Evolutionary conservation across 1,140 invertebrate genomes (phyloP), one percentile per base, ranked within the genome.

Genomic region (Metopolophium dirhodum): DNA sequence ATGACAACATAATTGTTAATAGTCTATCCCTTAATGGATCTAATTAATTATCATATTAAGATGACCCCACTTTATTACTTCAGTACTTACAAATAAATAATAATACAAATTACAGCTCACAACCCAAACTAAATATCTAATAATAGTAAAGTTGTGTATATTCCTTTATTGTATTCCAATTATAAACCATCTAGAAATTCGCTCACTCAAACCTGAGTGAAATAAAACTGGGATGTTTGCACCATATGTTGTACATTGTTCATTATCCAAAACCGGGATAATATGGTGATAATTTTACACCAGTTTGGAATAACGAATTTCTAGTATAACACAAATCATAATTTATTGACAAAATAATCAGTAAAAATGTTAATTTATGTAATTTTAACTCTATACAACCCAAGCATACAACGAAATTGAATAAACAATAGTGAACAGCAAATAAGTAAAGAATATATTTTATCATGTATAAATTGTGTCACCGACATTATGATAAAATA

Each of bases 401-500:
- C 61, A 68, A 68, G 30, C 30, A 30, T 68, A 37, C 37, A 37
- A 37, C 37, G 4, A 68, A 68, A 4, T 68, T 3, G n/a, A 68
- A n/a, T 14, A 68, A n/a, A 68, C 23, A 26, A 14, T 11, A 4
- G 4, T 77, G 6, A 77, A n/a, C 14, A 77, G n/a, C 26, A 7
- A 57, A 61, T 61, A 30, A 61, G 3, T 68, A 35, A 77, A n/a
- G 30, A 77, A 77, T 77, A 77, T 61, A 61, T 30, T 77, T n/a
- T 77, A 18, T 91, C 22, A 91, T 51, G 68, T 91, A 83, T 91
- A 91, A 37, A 91, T 91, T n/a, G 30, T 91, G 35, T 91, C 77
- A 9, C 90, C 90, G 11, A 83, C 90, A 37, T 91, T 91, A 51
- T 91, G 90, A 83, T 26, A 77, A 91, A 91, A 83, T 51, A 91